phyloP scores from a whole-genome alignment of 2,888 invertebrate genomes.

The Conus canariensis region DNA sequence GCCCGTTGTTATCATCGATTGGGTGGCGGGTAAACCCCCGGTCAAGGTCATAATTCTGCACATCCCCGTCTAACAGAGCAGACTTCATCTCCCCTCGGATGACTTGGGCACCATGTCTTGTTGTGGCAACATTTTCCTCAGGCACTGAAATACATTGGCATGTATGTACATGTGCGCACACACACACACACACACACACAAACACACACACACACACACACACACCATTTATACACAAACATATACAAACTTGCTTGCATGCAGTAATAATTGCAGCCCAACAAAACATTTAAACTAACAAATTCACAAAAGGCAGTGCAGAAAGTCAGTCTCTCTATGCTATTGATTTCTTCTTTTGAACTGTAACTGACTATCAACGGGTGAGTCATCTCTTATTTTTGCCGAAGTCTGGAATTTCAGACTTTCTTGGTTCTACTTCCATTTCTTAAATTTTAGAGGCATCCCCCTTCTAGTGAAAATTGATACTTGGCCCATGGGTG shows the following conservation, averaged over 20 bases:
- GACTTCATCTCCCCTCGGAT: conserved; percentile 93
- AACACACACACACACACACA: conserved; percentile 3
- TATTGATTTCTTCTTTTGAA: no score
- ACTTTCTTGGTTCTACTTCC: no score
- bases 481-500: no score
- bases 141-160: conserved; percentile 82
- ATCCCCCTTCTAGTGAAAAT: no score
- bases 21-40: conserved; percentile 93
- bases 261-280: no score
- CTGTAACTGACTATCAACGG: no score
- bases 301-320: not conserved
- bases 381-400: no score
- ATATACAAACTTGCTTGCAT: no score
- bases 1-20: conserved; percentile 86
- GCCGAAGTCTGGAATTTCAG: no score
- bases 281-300: not conserved
- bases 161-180: not conserved
- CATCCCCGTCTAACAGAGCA: conserved; percentile 93
- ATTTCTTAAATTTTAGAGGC: no score
- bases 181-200: not conserved
- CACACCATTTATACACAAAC: not conserved
- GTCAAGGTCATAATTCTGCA: conserved; percentile 83
- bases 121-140: conserved; percentile 94
- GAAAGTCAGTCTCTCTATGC: no score
- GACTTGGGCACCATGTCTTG: conserved; percentile 90